Base-by-base conservation (phyloP, 2,888 invertebrate genomes). In the Papilio gigon region DNA sequence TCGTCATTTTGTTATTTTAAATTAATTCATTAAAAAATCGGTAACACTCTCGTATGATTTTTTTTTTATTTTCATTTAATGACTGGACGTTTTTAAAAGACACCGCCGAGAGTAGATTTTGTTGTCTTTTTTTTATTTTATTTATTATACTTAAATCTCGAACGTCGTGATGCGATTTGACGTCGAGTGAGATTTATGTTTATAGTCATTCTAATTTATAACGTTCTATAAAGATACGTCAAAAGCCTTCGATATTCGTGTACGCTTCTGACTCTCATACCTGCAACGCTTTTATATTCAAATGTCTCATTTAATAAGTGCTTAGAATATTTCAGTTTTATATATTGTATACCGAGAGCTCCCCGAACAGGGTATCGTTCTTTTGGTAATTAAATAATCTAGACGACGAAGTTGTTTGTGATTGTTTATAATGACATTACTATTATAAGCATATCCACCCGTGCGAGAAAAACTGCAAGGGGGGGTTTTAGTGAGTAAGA, bases 201-300 rank as follows among this genome's bases (percentile, higher is more conserved):
- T 89, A 89, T 87, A 80, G 85, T 85, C 75, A 80, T 78, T 85
- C 83, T 89, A 87, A 91, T 90, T 91, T 90, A 90, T 85, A 77
- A 78, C 71, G 70, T 71, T 82, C 77, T 81, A 80, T 90, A 91
- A 89, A 90, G 83, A 64, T 83, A 85, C 86, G 80, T 83, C 83
- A 85, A 86, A 88, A 87, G 80, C 79, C 80, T 78, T 84, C 85
- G 81, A 84, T 81, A 79, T 76, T 78, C 77, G 78, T 76, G 78
- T 83, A 82, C 80, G 60, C 70, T 70, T 70, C 79, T 78, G 78
- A 73, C 73, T 74, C 73, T 76, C 74, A 62, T 72, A 71, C 71
- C 70, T 71, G 72, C 33, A 53, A 27, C 2, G 25, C 14, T 60
- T 25, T 37, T 64, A 17, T 35, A 47, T 58, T 50, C 14, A 63